Base-by-base conservation (phyloP, 1,140 invertebrate genomes). In the Drosophila ogumai region DNA sequence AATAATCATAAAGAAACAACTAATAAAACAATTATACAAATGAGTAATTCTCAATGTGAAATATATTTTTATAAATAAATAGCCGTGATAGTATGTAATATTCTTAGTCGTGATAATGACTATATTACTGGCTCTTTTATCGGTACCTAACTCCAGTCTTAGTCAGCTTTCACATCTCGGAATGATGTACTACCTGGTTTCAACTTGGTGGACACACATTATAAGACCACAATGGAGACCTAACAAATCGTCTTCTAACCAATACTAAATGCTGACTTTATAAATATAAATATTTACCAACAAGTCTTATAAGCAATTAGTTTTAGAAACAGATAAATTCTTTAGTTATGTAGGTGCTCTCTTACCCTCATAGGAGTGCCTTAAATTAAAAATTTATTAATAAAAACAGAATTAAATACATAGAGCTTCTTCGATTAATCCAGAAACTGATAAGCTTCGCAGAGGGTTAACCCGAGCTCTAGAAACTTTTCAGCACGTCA, bases 111-210 rank as follows among this genome's bases (percentile, higher is more conserved):
- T 43, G 10, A 17, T 19, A 3, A 17, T 41, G n/a, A 17, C 7
- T n/a, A 41, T 6, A 22, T 7, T 8, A 22, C 19, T 25, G 19
- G 3, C 25, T 13, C 12, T 10, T 10, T 34, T 52, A 34, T 52
- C 49, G 49, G 10, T 0, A 47, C 13, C 22, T 10, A 22, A 8
- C 6, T 3, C 13, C 19, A 6, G 9, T n/a, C 9, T 55, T 19
- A 59, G 57, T 66, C 32, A 15, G 13, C 17, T 31, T 22, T 10
- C 22, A 65, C 10, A 25, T 1, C 12, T 17, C n/a, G 13, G 15
- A 19, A 66, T 64, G 63, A 15, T 46, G 43, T 22, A 10, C 4
- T 58, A 9, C 19, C 57, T n/a, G n/a, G 6, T 0, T 8, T 56
- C 8, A 5, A 38, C 17, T 15, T 25, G 17, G 10, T 0, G 6